phyloP scores from a whole-genome alignment of 2,113 vertebrate genomes.

The Paramisgurnus dabryanus region DNA sequence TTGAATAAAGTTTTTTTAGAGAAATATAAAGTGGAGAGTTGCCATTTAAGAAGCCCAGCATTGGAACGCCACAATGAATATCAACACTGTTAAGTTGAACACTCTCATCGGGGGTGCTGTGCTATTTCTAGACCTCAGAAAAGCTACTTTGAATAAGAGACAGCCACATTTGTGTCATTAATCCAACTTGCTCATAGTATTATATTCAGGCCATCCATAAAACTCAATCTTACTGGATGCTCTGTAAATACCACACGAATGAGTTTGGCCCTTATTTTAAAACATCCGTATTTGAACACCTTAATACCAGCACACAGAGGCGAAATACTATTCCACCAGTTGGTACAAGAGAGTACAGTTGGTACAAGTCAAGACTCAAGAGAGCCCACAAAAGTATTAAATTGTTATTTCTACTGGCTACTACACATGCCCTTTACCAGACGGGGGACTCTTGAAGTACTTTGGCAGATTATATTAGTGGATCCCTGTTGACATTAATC shows the following conservation, averaged over 20 bases:
- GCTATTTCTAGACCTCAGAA: neutral
- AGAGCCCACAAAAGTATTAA: neutral
- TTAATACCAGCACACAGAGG: neutral
- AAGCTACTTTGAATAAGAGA: neutral
- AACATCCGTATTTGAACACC: constrained; percentile 13
- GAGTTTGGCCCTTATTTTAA: neutral
- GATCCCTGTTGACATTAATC: constrained; percentile 36
- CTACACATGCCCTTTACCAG: neutral
- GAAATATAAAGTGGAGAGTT: neutral
- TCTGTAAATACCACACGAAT: constrained; percentile 21
- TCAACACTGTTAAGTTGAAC: neutral
- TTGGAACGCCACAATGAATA: constrained; percentile 8
- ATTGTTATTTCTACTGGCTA: neutral
- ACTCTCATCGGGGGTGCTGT: constrained; percentile 9
- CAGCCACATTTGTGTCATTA: constrained; percentile 23
- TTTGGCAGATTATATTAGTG: constrained; percentile 24
- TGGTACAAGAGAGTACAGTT: neutral
- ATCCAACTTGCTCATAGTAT: constrained; percentile 6
- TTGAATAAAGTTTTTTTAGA: constrained; percentile 2
- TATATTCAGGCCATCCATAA: constrained; percentile 31
- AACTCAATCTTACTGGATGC: constrained; percentile 30
- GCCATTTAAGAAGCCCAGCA: constrained; percentile 3
- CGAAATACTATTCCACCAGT: constrained; percentile 13
- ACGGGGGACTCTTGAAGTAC: neutral
- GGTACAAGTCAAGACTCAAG: too few relatives aligned